phyloP scores from a whole-genome alignment of 2,113 vertebrate genomes.

The Coptodon rendalli region DNA sequence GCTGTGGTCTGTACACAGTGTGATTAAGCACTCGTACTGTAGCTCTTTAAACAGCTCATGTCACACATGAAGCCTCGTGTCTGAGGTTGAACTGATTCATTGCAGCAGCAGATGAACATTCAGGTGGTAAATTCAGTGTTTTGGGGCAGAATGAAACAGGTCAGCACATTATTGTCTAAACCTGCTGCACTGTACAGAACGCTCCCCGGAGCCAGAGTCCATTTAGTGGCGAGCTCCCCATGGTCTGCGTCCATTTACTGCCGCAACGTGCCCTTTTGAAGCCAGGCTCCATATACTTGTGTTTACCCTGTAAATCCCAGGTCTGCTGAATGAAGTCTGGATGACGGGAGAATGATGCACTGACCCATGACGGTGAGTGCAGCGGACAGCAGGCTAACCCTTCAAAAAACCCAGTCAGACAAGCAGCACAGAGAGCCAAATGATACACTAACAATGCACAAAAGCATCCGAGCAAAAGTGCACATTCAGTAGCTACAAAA shows the following conservation, averaged over 20 bases:
- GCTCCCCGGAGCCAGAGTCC: constrained; percentile 15
- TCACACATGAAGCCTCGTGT: not conserved
- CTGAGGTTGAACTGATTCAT: not conserved
- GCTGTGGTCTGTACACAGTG: not conserved
- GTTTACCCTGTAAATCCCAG: not conserved
- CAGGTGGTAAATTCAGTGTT: not conserved
- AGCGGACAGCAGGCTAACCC: not conserved
- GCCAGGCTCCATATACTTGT: not conserved
- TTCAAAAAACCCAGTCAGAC: not conserved
- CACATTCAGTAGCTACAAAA: not conserved
- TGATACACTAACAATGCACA: not conserved
- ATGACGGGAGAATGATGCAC: not conserved
- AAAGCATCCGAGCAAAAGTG: not conserved
- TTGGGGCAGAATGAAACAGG: not conserved
- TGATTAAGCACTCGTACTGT: not conserved
- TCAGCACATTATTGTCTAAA: constrained; percentile 11
- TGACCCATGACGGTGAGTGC: not conserved
- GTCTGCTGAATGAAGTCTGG: not conserved
- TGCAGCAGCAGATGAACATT: not conserved
- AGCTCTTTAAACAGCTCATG: not conserved
- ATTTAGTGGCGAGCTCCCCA: constrained; percentile 8
- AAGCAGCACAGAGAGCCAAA: not conserved
- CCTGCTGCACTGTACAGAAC: not conserved
- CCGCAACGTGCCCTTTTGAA: constrained; percentile 1
- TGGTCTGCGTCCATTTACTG: not conserved